Percentiles rank a stretch among this genome's conserved stretches.
Conservation (phyloP, 1,140 invertebrate genomes). For the Reticulitermes speratus region DNA sequence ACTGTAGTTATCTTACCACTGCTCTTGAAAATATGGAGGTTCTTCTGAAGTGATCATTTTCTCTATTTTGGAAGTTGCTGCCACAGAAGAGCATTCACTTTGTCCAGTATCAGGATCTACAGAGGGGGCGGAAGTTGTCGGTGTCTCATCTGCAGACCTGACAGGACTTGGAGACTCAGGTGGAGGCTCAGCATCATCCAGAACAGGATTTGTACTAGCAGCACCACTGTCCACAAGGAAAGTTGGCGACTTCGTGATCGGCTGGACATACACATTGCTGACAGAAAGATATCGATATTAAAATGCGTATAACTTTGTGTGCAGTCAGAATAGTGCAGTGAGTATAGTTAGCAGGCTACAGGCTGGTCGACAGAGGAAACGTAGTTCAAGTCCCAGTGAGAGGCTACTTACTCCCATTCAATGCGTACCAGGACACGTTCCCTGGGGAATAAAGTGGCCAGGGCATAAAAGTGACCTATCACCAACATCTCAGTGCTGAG, state of each 20-base stretch:
- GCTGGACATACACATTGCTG: constrained; percentile 31
- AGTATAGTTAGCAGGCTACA: no score
- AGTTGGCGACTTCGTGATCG: constrained; percentile 22
- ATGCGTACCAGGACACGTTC: no score
- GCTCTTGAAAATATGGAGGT: constrained; percentile 72
- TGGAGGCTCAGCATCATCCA: constrained; percentile 33
- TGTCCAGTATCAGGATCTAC: constrained; percentile 34
- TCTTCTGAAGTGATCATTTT: constrained; percentile 58
- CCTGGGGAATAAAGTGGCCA: no score
- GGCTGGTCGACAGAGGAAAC: no score
- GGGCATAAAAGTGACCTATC: no score
- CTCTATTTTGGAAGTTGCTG: constrained; percentile 38
- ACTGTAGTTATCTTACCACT: constrained; percentile 55
- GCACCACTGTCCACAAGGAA: constrained; percentile 34
- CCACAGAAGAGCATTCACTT: constrained; percentile 35
- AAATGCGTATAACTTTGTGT: background rate
- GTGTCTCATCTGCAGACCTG: constrained; percentile 20
- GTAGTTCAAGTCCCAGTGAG: no score
- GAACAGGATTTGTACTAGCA: constrained; percentile 20
- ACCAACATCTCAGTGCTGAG: no score
- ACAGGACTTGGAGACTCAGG: constrained; percentile 32
- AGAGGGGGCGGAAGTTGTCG: constrained; percentile 20
- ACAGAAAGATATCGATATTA: background rate
- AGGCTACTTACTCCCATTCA: no score
- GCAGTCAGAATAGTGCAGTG: no score